phyloP scores from a whole-genome alignment of 2,888 invertebrate species.

The Calameuta filiformis region DNA sequence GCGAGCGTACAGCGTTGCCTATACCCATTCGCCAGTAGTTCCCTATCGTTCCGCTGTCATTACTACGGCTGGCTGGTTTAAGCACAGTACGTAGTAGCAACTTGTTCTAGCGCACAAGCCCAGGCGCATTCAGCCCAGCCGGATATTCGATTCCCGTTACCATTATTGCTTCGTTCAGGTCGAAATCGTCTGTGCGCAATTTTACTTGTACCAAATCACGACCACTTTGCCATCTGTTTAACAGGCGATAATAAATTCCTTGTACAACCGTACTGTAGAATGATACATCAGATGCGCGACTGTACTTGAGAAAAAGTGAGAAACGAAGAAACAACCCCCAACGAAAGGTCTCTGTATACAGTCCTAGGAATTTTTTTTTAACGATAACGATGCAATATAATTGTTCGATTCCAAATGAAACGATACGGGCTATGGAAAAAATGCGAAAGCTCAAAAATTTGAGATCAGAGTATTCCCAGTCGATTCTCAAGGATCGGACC shows the following conservation, averaged over 20 bases:
- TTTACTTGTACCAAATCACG: constrained; percentile 50
- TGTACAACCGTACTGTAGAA: not conserved
- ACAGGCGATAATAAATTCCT: not conserved
- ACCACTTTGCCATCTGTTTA: not conserved
- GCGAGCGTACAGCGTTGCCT: not conserved
- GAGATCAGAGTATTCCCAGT: not conserved
- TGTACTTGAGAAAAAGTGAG: not conserved
- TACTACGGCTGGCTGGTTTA: not conserved
- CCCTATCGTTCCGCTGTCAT: not conserved
- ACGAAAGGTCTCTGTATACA: no score
- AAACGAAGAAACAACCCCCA: no score
- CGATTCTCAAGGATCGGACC: not conserved
- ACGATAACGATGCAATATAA: not conserved
- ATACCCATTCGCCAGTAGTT: not conserved
- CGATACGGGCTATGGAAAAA: not conserved
- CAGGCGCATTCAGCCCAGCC: not conserved
- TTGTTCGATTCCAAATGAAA: not conserved
- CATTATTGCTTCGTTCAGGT: not conserved
- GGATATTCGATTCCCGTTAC: not conserved
- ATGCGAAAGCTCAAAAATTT: not conserved
- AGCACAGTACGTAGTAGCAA: not conserved
- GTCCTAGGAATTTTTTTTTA: not conserved
- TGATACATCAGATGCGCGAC: not conserved
- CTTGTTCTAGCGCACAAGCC: not conserved
- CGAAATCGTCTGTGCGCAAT: constrained; percentile 47